Conservation (phyloP, 2,888 invertebrate genomes). For the Conops quadrifasciatus region DNA sequence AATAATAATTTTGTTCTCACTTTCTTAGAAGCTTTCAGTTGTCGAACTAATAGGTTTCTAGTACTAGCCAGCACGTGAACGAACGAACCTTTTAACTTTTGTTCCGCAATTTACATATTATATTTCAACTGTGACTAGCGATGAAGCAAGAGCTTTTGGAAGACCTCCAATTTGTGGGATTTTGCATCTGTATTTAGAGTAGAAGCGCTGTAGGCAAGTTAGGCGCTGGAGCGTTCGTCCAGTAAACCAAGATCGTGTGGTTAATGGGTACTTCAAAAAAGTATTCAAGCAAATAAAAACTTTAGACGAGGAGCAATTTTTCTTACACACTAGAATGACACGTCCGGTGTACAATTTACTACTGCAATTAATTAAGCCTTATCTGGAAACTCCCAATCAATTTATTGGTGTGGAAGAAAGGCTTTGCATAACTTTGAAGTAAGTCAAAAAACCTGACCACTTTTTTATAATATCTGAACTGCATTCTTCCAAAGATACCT, state of each 20-base stretch:
- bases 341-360: not conserved
- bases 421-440: not conserved
- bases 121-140: too few species aligned
- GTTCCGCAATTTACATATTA: too few species aligned
- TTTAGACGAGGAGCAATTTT: not conserved
- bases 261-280: not conserved
- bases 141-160: not conserved
- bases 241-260: not conserved
- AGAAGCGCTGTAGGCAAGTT: not conserved
- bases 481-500: constrained; percentile 12
- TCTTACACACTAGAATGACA: not conserved
- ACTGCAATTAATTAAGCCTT: not conserved
- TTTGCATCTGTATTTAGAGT: not conserved
- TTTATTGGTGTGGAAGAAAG: not conserved
- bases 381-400: not conserved
- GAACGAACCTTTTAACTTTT: too few species aligned
- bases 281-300: not conserved
- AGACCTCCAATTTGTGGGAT: not conserved
- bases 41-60: too few species aligned
- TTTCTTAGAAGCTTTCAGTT: too few species aligned
- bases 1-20: too few species aligned
- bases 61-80: too few species aligned
- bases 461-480: not conserved
- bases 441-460: not conserved
- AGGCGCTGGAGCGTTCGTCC: not conserved